Evolutionary conservation across 2,888 invertebrate species (phyloP).

Genomic region (Lacanobia wlatinum): DNA sequence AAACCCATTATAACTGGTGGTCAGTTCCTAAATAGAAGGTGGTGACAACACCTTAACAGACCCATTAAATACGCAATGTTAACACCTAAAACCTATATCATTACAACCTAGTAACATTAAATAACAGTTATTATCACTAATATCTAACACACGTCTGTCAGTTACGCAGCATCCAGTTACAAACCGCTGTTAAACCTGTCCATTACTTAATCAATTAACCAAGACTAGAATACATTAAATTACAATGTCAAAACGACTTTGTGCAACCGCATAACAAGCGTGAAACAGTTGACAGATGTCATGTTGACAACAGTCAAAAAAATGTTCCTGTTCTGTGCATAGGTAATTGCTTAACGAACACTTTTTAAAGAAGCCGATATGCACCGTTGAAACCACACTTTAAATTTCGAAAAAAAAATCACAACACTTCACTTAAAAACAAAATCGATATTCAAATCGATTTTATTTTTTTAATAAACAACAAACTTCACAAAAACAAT

Average conservation of each 20-base stretch:
- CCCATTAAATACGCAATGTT: conserved; percentile 11
- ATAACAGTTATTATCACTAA: conserved; percentile 57
- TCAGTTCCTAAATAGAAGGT: background rate
- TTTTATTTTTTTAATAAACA: conserved; percentile 17
- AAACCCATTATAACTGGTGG: background rate
- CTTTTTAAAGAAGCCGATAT: conserved; percentile 61
- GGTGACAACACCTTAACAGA: background rate
- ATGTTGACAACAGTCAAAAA: conserved; percentile 60
- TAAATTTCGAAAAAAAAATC: conserved; percentile 30
- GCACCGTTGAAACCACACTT: conserved; percentile 56
- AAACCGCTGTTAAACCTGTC: conserved; percentile 60
- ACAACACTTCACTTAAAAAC: conserved; percentile 59
- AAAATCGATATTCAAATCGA: conserved; percentile 26
- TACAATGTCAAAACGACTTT: conserved; percentile 69
- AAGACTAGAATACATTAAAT: conserved; percentile 68
- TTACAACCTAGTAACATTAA: conserved; percentile 36
- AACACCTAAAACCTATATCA: conserved; percentile 26
- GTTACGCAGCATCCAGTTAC: conserved; percentile 62
- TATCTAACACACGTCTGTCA: conserved; percentile 53
- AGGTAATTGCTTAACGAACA: conserved; percentile 39
- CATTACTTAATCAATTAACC: conserved; percentile 73
- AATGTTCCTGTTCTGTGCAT: conserved; percentile 41
- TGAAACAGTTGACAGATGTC: conserved; percentile 63
- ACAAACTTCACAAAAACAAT: conserved; percentile 37
- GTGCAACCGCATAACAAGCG: conserved; percentile 53